phyloP scores from a whole-genome alignment of 2,888 invertebrate species.

The Nomada ruficornis region DNA sequence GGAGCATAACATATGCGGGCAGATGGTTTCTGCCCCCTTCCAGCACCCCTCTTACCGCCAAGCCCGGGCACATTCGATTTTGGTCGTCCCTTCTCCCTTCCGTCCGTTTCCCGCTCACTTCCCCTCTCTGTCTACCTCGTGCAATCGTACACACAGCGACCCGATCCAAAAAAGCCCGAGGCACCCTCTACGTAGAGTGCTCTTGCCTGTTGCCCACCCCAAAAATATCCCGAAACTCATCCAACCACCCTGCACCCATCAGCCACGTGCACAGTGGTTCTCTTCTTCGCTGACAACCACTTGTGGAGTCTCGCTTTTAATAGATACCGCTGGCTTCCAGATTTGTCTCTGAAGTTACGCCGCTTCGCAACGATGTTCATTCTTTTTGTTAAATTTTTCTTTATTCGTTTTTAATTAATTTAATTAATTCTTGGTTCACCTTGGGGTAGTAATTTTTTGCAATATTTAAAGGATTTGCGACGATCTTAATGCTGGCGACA shows the following conservation, averaged over 20 bases:
- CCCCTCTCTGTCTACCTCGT: constrained; percentile 49
- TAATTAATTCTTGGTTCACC: no score
- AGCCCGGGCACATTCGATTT: constrained; percentile 60
- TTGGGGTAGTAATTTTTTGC: no score
- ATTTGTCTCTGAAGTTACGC: neutral
- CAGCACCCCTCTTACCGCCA: constrained; percentile 38
- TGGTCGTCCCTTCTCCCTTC: constrained; percentile 43
- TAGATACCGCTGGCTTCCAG: constrained; percentile 1
- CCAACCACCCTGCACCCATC: constrained; percentile 71
- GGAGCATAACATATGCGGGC: constrained; percentile 81
- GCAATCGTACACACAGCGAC: constrained; percentile 62
- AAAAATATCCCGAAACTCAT: constrained; percentile 72
- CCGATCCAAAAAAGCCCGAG: constrained; percentile 76
- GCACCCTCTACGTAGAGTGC: constrained; percentile 74
- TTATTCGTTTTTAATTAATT: no score
- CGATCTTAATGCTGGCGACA: no score
- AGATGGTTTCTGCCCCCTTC: constrained; percentile 79
- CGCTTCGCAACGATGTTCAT: neutral
- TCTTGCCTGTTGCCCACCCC: constrained; percentile 74
- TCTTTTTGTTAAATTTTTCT: neutral
- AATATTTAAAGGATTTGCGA: no score
- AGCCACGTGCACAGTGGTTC: constrained; percentile 74
- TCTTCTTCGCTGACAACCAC: constrained; percentile 67
- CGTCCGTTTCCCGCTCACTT: constrained; percentile 23
- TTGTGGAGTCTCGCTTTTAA: constrained; percentile 61